Base-by-base conservation (phyloP, 2,797 vertebrate species). In the Tragelaphus eurycerus region DNA sequence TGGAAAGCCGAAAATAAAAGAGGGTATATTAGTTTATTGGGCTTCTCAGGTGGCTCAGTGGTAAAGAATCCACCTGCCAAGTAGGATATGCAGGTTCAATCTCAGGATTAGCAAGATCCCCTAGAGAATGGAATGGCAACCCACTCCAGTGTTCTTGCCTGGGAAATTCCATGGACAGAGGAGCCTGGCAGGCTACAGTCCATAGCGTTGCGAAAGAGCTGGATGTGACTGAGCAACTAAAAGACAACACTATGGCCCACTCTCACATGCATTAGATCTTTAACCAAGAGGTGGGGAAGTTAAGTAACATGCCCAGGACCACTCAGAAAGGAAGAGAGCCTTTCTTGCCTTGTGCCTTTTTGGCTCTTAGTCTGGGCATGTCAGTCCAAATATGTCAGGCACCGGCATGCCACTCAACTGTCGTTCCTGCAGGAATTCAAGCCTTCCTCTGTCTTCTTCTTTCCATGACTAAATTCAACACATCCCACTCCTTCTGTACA, bases 171-270 rank as follows among this genome's bases (percentile, higher is more conserved):
- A 46, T 76, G 71, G 38, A 74, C 38, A 43, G 71, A 74, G 71
- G 38, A 74, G 38, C 12, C 71, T 25, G 12, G 34, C 19, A 23
- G 64, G 64, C 34, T 71, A 38, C 0, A 23, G 67, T 71, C 67
- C 67, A 46, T 1, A 15, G 71, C 1, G 0, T 15, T 43, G 38
- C 6, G 7, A 27, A 74, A 46, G 6, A 76, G 38, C 0, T 43
- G 23, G 38, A 76, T 43, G 38, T 46, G 23, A 46, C 71, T 0
- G 6, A 76, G 71, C 71, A 43, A 76, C 71, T 14, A 76, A 76
- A 76, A 43, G 23, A 25, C 13, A 46, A 23, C 8, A 14, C 62
- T 46, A 5, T 79, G 21, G 27, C 2, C 19, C 59, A 78, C 19
- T 46, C 64, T 74, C 46, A 19, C 9, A 43, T n/a, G n/a, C 16